Percentiles rank a stretch among this genome's conserved stretches.
Conservation (phyloP, 2,113 vertebrate species). For the Chaenogobius annularis region DNA sequence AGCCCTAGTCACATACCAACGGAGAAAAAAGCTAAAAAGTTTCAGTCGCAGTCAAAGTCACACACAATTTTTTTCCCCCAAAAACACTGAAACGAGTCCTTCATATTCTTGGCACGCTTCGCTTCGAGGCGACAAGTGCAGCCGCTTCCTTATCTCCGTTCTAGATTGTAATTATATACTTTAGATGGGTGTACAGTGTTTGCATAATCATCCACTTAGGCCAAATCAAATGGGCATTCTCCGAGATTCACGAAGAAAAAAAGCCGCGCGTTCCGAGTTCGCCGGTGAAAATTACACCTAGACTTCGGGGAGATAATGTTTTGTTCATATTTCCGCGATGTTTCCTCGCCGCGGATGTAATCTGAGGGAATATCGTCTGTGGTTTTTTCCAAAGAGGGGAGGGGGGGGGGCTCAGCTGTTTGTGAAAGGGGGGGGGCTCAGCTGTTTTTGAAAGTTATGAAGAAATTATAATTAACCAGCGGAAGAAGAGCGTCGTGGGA, state of each 20-base stretch:
- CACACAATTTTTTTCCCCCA: no score
- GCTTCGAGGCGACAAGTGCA: neutral
- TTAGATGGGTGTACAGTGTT: conserved; percentile 24
- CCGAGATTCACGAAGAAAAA: conserved; percentile 40
- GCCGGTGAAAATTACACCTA: conserved; percentile 22
- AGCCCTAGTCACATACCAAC: no score
- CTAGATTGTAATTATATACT: conserved; percentile 36
- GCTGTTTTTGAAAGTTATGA: conserved; percentile 48
- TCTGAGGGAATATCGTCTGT: conserved; percentile 42
- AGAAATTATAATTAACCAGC: conserved; percentile 51
- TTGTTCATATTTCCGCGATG: neutral
- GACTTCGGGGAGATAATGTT: conserved; percentile 19
- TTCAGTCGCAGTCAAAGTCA: no score
- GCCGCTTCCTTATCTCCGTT: neutral
- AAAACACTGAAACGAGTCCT: neutral
- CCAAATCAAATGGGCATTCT: conserved; percentile 29
- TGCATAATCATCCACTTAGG: conserved; percentile 42
- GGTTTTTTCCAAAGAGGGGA: conserved; percentile 35
- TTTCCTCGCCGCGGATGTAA: conserved; percentile 6
- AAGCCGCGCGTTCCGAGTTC: conserved; percentile 29
- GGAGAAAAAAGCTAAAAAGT: no score
- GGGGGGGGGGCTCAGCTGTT: conserved; percentile 53
- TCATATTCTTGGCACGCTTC: neutral
- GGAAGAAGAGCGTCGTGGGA: conserved; percentile 30
- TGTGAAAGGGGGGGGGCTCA: conserved; percentile 42